These are phyloP conservation scores for Pachyuromys duprasi DNA, from an alignment of 2,797 vertebrate species.

Conservation along the genomic window DNA sequence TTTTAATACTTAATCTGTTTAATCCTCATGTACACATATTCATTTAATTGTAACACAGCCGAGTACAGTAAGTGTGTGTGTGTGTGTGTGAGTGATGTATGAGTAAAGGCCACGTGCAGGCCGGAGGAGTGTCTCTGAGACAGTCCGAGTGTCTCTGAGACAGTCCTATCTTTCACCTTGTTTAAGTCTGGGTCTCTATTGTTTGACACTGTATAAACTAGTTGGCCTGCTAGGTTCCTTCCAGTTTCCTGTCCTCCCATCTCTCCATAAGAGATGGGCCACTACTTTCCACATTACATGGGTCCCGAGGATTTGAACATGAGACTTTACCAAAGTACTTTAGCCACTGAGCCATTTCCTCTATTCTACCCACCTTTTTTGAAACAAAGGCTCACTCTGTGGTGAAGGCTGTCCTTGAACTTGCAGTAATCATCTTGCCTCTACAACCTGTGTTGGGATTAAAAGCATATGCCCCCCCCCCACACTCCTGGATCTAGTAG, in stretches of 20 bases:
- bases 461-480: neutral
- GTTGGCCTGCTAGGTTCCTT: neutral
- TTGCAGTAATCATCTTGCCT: neutral
- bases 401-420: neutral
- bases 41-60: slow-evolving; percentile 1
- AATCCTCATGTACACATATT: neutral
- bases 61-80: neutral
- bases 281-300: neutral
- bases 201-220: neutral
- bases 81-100: neutral
- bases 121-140: neutral
- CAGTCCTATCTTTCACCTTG: neutral
- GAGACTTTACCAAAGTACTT: neutral
- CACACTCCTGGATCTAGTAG: neutral
- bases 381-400: neutral
- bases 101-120: neutral
- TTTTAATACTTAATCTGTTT: slow-evolving; percentile 36
- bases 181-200: neutral
- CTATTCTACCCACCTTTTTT: neutral
- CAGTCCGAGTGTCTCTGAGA: neutral
- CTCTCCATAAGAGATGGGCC: neutral
- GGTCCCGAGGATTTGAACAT: neutral
- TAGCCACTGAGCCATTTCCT: neutral
- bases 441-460: neutral
- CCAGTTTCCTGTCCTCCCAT: neutral